Conservation (phyloP, 2,797 vertebrate species). For the Anguilla obscura region DNA sequence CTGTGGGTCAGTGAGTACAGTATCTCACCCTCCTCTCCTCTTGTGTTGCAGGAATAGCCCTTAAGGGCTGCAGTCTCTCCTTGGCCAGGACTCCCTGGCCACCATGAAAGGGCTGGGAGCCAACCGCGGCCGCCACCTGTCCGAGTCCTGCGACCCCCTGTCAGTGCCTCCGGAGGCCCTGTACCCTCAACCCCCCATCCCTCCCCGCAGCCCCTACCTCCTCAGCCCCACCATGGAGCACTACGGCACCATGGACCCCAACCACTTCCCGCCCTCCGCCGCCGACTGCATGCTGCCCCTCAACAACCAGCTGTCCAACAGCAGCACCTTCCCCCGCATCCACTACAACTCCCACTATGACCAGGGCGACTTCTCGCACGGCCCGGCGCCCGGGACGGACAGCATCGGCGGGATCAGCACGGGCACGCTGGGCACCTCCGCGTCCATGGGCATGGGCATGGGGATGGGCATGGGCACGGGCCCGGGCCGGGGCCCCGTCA, state of each 20-base stretch:
- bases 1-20: neutral
- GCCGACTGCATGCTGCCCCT: constrained; percentile 88
- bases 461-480: constrained; percentile 70
- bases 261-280: constrained; percentile 73
- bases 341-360: constrained; percentile 97
- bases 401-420: constrained; percentile 89
- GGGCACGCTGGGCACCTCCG: constrained; percentile 72
- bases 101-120: constrained; percentile 96
- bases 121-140: constrained; percentile 89
- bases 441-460: constrained; percentile 73
- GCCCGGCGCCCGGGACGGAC: constrained; percentile 79
- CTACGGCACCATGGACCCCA: constrained; percentile 84
- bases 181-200: constrained; percentile 74
- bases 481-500: constrained; percentile 68
- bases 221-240: constrained; percentile 85
- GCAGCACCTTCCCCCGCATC: constrained; percentile 95
- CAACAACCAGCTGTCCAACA: constrained; percentile 94
- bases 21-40: constrained; percentile 26
- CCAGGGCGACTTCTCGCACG: constrained; percentile 71
- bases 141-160: constrained; percentile 88
- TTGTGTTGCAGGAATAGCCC: constrained; percentile 59
- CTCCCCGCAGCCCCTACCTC: constrained; percentile 88
- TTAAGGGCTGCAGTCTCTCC: constrained; percentile 51
- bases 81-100: constrained; percentile 60
- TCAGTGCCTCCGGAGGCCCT: constrained; percentile 81